These are phyloP conservation scores for Tipula lateralis DNA, from an alignment of 2,888 invertebrate species.

Conservation along the genomic window DNA sequence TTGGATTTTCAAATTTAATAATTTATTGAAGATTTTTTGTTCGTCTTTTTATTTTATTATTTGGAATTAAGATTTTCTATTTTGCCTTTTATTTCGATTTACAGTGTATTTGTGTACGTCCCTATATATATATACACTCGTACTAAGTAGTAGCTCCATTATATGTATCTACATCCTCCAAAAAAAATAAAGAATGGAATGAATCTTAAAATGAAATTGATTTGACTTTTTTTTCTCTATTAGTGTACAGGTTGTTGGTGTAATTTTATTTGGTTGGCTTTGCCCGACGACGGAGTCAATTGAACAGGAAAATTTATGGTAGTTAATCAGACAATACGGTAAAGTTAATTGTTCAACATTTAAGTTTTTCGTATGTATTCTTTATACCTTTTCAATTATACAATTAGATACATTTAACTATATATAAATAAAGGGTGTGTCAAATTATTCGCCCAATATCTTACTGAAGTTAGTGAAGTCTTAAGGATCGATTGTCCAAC, in stretches of 20 bases:
- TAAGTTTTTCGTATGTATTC: not conserved
- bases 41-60: not conserved
- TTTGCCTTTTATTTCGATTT: not conserved
- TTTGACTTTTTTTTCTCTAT: not conserved
- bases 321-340: not conserved
- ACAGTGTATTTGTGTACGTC: too few species aligned
- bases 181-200: not conserved
- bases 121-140: not conserved
- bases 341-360: not conserved
- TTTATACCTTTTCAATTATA: not conserved
- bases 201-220: not conserved
- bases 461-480: too few species aligned
- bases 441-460: too few species aligned
- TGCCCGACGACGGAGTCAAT: not conserved
- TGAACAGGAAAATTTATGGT: not conserved
- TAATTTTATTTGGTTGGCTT: not conserved
- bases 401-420: not conserved
- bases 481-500: too few species aligned
- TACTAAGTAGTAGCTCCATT: not conserved
- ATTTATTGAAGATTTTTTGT: not conserved
- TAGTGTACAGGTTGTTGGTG: not conserved
- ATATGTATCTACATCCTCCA: not conserved
- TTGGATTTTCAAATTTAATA: conserved; percentile 1
- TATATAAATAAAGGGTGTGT: too few species aligned
- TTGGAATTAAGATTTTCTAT: conserved; percentile 11